Percentiles rank a stretch among this genome's conserved stretches.
Evolutionary conservation across 1,140 invertebrate species (phyloP).

Genomic region (Drosophila sturtevanti): DNA sequence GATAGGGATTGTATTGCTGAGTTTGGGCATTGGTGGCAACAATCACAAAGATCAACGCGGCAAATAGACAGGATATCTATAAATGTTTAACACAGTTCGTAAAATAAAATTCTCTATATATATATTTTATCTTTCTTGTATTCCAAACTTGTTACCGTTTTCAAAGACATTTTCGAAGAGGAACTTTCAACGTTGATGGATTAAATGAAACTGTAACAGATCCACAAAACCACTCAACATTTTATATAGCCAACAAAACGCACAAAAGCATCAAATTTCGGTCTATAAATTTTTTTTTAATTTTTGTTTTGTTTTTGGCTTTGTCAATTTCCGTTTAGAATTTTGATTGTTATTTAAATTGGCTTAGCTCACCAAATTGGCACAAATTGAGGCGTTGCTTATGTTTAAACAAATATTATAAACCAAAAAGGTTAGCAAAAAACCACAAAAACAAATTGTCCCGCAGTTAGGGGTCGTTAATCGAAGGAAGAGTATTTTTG

Average conservation of each 20-base stretch:
- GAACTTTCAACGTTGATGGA: conserved; percentile 45
- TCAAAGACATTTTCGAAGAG: conserved; percentile 54
- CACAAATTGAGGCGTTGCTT: conserved; percentile 39
- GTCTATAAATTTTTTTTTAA: conserved; percentile 54
- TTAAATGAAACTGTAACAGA: conserved; percentile 66
- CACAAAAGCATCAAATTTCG: conserved; percentile 53
- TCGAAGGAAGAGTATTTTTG: conserved; percentile 28
- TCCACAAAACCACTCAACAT: conserved; percentile 29
- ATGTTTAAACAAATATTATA: conserved; percentile 20
- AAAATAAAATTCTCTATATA: neutral
- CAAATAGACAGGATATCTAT: conserved; percentile 49
- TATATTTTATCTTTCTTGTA: neutral
- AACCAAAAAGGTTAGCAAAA: conserved; percentile 31
- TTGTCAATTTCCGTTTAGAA: conserved; percentile 76
- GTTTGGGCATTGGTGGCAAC: conserved; percentile 48
- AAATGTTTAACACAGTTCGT: conserved; percentile 9
- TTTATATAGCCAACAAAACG: conserved; percentile 57
- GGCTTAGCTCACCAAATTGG: conserved; percentile 32
- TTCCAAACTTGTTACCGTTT: conserved; percentile 53
- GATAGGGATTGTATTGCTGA: conserved; percentile 60
- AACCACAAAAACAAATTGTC: too few relatives aligned
- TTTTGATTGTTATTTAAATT: conserved; percentile 75
- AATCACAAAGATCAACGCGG: conserved; percentile 37
- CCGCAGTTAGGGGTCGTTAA: conserved; percentile 47
- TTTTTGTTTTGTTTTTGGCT: conserved; percentile 27